Conservation (phyloP, 2,797 vertebrate genomes). For the Cyprinodon diabolis region DNA sequence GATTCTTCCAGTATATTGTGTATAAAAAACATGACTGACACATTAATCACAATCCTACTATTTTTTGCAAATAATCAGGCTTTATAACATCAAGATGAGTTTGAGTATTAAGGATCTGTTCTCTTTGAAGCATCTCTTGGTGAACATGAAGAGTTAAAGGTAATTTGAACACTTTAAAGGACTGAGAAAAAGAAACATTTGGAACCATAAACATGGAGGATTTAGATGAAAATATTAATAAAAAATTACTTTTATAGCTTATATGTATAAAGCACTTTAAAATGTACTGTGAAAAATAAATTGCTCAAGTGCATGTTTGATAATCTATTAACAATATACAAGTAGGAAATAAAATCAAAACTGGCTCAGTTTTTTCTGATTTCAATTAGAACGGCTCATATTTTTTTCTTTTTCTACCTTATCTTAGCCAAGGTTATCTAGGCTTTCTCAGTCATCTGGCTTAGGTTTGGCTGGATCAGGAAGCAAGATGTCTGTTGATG, state of each 20-base stretch:
- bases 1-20: constrained; percentile 17
- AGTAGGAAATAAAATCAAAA: not conserved
- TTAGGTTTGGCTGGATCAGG: constrained; percentile 38
- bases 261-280: not conserved
- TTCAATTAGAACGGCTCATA: not conserved
- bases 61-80: constrained; percentile 12
- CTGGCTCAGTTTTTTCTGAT: not conserved
- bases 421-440: constrained; percentile 38
- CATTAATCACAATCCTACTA: not conserved
- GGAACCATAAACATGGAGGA: not conserved
- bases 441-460: constrained; percentile 38
- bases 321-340: not conserved
- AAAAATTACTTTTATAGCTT: constrained; percentile 22
- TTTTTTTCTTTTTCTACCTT: constrained; percentile 58
- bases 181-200: constrained; percentile 8
- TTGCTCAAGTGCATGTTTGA: no score
- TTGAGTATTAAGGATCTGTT: not conserved
- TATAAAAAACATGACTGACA: not conserved
- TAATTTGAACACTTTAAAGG: not conserved
- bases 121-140: not conserved
- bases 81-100: not conserved
- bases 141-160: constrained; percentile 4
- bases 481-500: constrained; percentile 39
- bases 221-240: constrained; percentile 5
- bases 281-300: constrained; percentile 29